These are phyloP conservation scores for Galerucella calmariensis DNA, from an alignment of 2,888 invertebrate genomes.

Conservation along the genomic window DNA sequence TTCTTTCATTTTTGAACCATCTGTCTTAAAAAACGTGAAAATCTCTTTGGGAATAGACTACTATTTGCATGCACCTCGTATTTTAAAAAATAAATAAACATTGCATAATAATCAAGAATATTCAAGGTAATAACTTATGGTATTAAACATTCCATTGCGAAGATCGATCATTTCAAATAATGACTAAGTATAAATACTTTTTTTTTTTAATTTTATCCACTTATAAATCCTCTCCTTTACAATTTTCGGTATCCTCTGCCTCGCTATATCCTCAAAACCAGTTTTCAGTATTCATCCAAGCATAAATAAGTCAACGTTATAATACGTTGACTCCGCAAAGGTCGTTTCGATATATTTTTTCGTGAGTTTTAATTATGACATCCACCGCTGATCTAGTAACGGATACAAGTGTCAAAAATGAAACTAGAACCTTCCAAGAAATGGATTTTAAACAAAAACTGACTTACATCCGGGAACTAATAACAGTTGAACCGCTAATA, in stretches of 20 bases:
- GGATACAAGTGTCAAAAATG: slow-evolving; percentile 47
- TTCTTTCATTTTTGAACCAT: too few species aligned
- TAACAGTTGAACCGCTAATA: slow-evolving; percentile 62
- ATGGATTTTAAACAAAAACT: slow-evolving; percentile 48
- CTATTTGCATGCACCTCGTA: background rate
- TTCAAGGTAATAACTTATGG: background rate
- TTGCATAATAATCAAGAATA: background rate
- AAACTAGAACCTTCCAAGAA: slow-evolving; percentile 48
- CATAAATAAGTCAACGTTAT: slow-evolving; percentile 1
- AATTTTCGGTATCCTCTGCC: background rate
- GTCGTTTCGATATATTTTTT: background rate
- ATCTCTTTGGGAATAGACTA: too few species aligned
- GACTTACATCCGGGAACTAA: slow-evolving; percentile 53
- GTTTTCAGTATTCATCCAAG: slow-evolving; percentile 21
- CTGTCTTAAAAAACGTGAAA: too few species aligned
- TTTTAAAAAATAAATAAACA: background rate
- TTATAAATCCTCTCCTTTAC: background rate
- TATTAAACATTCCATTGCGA: background rate
- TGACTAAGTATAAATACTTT: background rate
- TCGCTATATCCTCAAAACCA: slow-evolving; percentile 9
- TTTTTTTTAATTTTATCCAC: background rate
- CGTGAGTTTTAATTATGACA: too few species aligned
- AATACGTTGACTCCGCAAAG: background rate
- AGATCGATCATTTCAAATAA: background rate
- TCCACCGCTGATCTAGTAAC: too few species aligned